Evolutionary conservation across 2,797 vertebrate species (phyloP).

Genomic region (Coendou prehensilis): DNA sequence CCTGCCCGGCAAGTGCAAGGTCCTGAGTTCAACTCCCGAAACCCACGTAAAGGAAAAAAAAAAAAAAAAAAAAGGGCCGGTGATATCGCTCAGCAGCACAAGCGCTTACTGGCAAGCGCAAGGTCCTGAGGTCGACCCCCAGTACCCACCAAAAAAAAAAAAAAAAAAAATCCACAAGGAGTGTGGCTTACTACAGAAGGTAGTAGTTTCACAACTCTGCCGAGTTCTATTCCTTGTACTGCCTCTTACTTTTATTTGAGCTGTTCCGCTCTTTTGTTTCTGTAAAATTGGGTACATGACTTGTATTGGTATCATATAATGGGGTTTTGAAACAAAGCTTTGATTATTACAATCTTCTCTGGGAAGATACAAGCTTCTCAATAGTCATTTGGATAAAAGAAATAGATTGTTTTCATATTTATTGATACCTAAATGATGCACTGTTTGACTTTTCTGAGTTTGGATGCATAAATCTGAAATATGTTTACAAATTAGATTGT

Average conservation of each 20-base stretch:
- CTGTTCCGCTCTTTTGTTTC: neutral
- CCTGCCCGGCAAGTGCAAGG: too few species aligned
- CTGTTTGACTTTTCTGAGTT: conserved; percentile 16
- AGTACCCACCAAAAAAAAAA: too few species aligned
- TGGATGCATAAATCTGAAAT: conserved; percentile 22
- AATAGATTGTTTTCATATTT: neutral
- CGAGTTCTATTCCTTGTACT: neutral
- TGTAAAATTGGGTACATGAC: neutral
- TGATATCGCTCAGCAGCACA: too few species aligned
- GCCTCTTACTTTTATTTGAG: neutral
- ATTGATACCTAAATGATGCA: neutral
- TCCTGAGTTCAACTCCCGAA: too few species aligned
- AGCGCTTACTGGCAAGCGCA: too few species aligned
- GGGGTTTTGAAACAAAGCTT: neutral
- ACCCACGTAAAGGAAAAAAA: too few species aligned
- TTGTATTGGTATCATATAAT: neutral
- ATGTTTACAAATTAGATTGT: neutral
- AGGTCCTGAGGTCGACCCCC: too few species aligned
- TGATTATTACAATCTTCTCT: neutral
- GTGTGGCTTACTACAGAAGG: neutral
- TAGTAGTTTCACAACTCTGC: neutral
- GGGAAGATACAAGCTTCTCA: neutral
- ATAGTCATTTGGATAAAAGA: neutral
- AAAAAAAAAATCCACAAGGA: neutral
- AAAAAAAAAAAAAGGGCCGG: too few species aligned